phyloP scores from a whole-genome alignment of 2,888 invertebrate genomes.

The Napeogenes sylphis region DNA sequence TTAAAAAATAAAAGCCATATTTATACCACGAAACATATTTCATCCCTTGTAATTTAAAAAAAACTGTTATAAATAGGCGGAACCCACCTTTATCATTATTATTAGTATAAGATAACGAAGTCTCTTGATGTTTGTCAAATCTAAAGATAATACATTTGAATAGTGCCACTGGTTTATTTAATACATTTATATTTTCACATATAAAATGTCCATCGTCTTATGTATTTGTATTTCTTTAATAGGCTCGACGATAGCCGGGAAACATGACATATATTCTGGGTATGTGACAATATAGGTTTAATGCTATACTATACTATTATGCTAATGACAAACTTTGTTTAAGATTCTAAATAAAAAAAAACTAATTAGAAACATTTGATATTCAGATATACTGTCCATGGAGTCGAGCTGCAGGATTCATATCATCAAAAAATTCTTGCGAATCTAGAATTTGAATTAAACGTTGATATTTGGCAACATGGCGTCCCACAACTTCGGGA shows the following conservation, averaged over 20 bases:
- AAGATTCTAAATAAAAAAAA: too few relatives aligned
- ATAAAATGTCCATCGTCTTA: neutral
- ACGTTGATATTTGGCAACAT: slow-evolving; percentile 40
- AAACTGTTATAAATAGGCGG: too few relatives aligned
- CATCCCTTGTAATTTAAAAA: too few relatives aligned
- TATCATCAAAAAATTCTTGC: slow-evolving; percentile 32
- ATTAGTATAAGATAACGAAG: too few relatives aligned
- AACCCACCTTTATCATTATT: too few relatives aligned
- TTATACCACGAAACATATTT: too few relatives aligned
- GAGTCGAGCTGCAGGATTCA: slow-evolving; percentile 30
- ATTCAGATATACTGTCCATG: slow-evolving; percentile 38
- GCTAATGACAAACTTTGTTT: too few relatives aligned
- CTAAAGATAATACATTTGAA: neutral
- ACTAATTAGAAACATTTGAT: neutral
- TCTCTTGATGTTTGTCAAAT: neutral
- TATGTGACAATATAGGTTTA: neutral
- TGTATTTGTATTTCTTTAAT: neutral
- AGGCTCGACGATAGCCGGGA: neutral
- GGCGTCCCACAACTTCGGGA: slow-evolving; percentile 35
- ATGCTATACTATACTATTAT: too few relatives aligned
- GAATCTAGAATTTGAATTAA: slow-evolving; percentile 30
- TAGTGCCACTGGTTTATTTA: neutral
- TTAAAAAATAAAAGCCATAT: too few relatives aligned
- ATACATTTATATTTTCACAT: neutral
- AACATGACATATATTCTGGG: slow-evolving; percentile 2